Base-by-base conservation (phyloP, 2,797 vertebrate genomes). In the Anisognathus igniventris region DNA sequence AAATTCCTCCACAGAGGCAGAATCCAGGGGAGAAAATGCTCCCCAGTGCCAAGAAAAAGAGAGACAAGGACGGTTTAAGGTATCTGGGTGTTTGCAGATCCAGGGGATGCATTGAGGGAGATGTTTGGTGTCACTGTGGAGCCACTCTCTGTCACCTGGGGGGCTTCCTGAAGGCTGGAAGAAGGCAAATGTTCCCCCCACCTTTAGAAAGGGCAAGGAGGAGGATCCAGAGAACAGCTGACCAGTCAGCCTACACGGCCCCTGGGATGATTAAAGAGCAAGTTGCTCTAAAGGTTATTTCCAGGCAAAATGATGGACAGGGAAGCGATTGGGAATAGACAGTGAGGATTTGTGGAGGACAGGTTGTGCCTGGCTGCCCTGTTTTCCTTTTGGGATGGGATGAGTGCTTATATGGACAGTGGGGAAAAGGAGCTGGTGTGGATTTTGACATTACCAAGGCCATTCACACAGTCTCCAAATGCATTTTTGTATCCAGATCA, bases 161-260 rank as follows among this genome's bases (percentile, higher is more conserved):
- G 28, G 66, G 12, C 19, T 33, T 81, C 30, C 13, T 51, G 35
- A 10, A 18, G 37, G 20, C 40, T 82, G 37, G 44, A 56, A 76
- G 47, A 28, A 70, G 17, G 45, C 45, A 87, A 56, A 89, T 40
- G 44, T 56, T 71, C 5, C 31, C n/a, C 45, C 11, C 25, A 42
- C 44, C 37, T 78, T 86, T 78, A 27, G 56, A 92, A 93, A 74
- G 48, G 80, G 16, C 70, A 74, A 30, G 31, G 33, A 90, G 47
- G 56, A 94, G 21, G 31, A 68, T 87, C 25, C 33, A 40, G 35
- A 62, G 35, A 66, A 18, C n/a, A 31, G 10, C 39, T 65, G 35
- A 1, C 50, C 28, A 6, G 47, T 70, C 71, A 93, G 6, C 28
- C 19, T 76, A 4, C 25, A 39, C 1, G 3, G 50, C n/a, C 64